Conservation (phyloP, 37 sponge, comb jelly and placozoan genomes). For the Beroe forskalii region DNA sequence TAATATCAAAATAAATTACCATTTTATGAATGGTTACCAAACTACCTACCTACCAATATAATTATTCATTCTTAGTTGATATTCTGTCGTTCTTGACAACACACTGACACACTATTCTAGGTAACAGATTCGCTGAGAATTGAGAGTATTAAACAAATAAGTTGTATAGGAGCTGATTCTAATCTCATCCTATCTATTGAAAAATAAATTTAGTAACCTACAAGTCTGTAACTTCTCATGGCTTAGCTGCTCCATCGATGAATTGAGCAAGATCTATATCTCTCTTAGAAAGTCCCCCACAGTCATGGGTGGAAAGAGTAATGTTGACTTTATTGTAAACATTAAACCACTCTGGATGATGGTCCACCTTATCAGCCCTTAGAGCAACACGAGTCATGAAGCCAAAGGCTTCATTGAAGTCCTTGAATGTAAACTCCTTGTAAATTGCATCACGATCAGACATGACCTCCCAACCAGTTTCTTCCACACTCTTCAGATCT, state of each 20-base stretch:
- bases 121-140: too few relatives aligned
- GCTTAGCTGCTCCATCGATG: conserved; percentile 72
- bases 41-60: too few relatives aligned
- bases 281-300: conserved; percentile 81
- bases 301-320: conserved; percentile 91
- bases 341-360: conserved; percentile 99
- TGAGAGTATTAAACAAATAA: too few relatives aligned
- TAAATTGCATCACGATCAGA: conserved; percentile 91
- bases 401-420: conserved; percentile 94
- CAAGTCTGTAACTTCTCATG: not conserved
- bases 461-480: conserved; percentile 76
- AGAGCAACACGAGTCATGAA: conserved; percentile 95
- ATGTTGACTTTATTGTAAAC: conserved; percentile 94
- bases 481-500: conserved; percentile 67
- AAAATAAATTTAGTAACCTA: too few relatives aligned
- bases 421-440: conserved; percentile 78
- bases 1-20: too few relatives aligned
- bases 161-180: too few relatives aligned
- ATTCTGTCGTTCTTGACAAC: too few relatives aligned
- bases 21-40: too few relatives aligned
- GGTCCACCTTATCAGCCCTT: conserved; percentile 89
- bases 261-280: conserved; percentile 88
- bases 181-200: too few relatives aligned
- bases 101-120: too few relatives aligned
- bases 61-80: too few relatives aligned